Evolutionary conservation across 2,888 invertebrate species (phyloP).

Genomic region (Rotaria socialis): DNA sequence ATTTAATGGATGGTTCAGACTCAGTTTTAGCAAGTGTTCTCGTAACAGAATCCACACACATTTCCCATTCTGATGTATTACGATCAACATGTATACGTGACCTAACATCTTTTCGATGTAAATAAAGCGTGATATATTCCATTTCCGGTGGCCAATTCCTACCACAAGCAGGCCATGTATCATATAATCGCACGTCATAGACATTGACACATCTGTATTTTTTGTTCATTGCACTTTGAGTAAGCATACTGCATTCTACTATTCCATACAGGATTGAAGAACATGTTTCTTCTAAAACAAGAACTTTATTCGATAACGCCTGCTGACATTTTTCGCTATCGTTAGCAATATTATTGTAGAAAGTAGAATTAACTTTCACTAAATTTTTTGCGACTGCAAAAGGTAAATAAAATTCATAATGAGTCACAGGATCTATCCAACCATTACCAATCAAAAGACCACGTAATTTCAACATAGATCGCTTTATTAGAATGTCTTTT

Average conservation of each 20-base stretch:
- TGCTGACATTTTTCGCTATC: background rate
- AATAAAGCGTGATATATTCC: background rate
- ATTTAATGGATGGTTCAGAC: background rate
- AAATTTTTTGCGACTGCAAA: background rate
- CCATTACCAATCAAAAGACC: constrained; percentile 4
- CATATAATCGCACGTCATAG: background rate
- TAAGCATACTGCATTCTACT: background rate
- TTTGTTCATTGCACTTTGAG: background rate
- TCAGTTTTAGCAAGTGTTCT: background rate
- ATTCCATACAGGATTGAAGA: background rate
- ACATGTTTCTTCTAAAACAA: background rate
- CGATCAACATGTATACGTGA: background rate
- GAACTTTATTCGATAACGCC: background rate
- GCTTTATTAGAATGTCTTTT: background rate
- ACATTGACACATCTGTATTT: background rate
- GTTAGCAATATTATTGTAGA: background rate
- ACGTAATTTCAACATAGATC: background rate
- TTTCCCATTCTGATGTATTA: background rate
- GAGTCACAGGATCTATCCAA: background rate
- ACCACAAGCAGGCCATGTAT: background rate
- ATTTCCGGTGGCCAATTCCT: background rate
- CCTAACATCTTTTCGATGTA: background rate
- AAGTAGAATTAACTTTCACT: background rate
- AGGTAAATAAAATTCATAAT: background rate
- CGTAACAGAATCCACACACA: background rate